Evolutionary conservation across 2,113 vertebrate species (phyloP), one percentile per base, ranked within the genome.

Genomic region (Channa maculata): DNA sequence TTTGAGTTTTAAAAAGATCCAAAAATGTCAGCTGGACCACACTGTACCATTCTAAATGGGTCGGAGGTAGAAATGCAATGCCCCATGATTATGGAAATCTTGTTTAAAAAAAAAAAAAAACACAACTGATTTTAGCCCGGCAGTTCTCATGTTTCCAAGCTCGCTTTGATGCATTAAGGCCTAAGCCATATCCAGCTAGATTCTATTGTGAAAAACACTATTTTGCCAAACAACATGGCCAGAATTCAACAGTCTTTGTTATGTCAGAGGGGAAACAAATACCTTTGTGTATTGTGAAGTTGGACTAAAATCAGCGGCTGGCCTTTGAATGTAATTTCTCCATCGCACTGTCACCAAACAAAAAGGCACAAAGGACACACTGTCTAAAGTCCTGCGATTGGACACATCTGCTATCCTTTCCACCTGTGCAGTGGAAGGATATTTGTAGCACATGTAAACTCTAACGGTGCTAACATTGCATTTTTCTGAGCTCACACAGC

Each of bases 371-470:
- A 37, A 49, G 10, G 12, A 49, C 33, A 38, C 37, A 7, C 33
- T 8, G 12, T n/a, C 50, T 38, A 39, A 74, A 24, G 34, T 14
- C 49, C 44, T 33, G 15, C 2, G 6, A 8, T 12, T 14, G 0
- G 0, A 49, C 38, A 71, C 48, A 54, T 51, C 12, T 73, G 14
- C 50, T 38, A 5, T 63, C 39, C 63, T 80, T 77, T 84, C 71
- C 85, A 82, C 91, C 86, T 79, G 61, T 77, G 86, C 77, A 54
- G 39, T 3, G 33, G 8, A 2, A 11, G 46, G 13, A 51, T 59
- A 33, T 36, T 8, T 90, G 85, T 89, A 70, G 79, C 65, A 74
- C 86, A 66, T 83, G 79, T 81, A 88, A 89, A 90, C 85, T 69
- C 55, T 2, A 44, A 45, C 54, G 24, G 24, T 84, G 88, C 82